Conservation (phyloP, 2,113 vertebrate species). For the Trogon melanurus region DNA sequence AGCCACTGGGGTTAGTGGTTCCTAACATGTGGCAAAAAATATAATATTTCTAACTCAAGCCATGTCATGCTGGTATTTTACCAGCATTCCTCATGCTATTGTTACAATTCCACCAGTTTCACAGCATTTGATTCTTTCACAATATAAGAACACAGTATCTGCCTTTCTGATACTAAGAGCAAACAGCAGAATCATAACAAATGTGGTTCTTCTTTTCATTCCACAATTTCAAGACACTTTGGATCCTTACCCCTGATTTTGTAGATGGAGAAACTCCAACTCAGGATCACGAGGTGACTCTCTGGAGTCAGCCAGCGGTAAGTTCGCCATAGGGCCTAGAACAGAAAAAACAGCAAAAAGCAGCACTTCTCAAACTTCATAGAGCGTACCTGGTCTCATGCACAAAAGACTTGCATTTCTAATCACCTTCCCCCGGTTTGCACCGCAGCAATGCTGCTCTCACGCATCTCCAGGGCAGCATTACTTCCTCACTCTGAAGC, state of each 20-base stretch:
- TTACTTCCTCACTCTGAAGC: rapidly evolving
- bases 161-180: not conserved
- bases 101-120: constrained; percentile 20
- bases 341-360: not conserved
- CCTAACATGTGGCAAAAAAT: constrained; percentile 51
- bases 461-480: not conserved
- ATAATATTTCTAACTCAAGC: constrained; percentile 48
- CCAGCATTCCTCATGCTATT: constrained; percentile 55
- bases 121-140: constrained; percentile 14
- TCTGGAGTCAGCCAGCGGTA: not conserved
- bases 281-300: not conserved
- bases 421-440: not conserved
- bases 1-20: constrained; percentile 37
- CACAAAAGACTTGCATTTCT: not conserved
- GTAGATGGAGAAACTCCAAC: not conserved
- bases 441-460: not conserved
- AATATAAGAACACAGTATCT: not conserved
- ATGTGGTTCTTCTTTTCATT: not conserved
- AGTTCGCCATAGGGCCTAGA: not conserved
- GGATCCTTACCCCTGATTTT: not conserved
- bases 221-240: not conserved
- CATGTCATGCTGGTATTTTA: constrained; percentile 50
- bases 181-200: not conserved
- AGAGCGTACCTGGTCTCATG: not conserved
- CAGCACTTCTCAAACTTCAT: not conserved